phyloP scores from a whole-genome alignment of 2,888 invertebrate genomes.

The Epinotia ramella region DNA sequence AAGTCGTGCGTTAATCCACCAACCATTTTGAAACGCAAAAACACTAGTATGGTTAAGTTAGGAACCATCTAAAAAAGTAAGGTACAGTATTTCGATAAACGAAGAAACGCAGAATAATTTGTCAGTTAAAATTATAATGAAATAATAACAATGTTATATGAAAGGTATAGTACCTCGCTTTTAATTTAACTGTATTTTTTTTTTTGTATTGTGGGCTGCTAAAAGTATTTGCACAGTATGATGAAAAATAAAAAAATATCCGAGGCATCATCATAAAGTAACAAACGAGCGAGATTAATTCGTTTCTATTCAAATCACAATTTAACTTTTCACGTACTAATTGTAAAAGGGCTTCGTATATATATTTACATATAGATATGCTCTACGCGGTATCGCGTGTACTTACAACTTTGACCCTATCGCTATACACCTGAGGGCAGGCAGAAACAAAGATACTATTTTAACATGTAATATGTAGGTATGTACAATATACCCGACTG shows the following conservation, averaged over 20 bases:
- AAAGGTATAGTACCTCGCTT: too few species aligned
- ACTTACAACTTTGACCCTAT: conserved; percentile 77
- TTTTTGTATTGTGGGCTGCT: too few species aligned
- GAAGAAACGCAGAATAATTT: too few species aligned
- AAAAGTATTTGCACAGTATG: background rate
- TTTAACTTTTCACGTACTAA: background rate
- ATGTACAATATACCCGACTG: conserved; percentile 31
- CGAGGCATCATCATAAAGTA: background rate
- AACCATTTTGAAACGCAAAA: too few species aligned
- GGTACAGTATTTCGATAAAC: too few species aligned
- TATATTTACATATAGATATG: conserved; percentile 44
- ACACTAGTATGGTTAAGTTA: too few species aligned
- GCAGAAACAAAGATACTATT: conserved; percentile 67
- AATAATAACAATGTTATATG: too few species aligned
- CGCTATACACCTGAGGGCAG: conserved; percentile 78
- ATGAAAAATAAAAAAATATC: background rate
- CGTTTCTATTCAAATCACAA: conserved; percentile 35
- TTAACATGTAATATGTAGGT: conserved; percentile 31
- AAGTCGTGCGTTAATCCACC: too few species aligned
- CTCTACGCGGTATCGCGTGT: conserved; percentile 62
- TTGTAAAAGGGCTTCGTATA: conserved; percentile 41
- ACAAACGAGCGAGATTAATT: conserved; percentile 33
- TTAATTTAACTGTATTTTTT: too few species aligned
- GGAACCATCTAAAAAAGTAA: too few species aligned
- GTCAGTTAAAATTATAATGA: too few species aligned